Conservation (phyloP, 1,140 invertebrate genomes). For the Drosophila burlai region DNA sequence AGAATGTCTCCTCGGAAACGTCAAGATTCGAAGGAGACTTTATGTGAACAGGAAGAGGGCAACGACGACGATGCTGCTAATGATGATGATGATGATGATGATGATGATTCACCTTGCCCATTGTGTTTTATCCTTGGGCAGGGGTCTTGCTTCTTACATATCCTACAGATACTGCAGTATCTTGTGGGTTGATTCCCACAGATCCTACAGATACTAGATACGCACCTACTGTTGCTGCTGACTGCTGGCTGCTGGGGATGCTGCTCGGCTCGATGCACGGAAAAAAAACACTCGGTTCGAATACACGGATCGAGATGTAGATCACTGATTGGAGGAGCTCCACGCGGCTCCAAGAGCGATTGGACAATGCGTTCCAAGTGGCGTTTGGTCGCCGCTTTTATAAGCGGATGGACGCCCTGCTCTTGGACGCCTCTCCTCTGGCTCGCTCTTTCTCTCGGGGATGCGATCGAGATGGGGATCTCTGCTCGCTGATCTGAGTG, state of each 20-base stretch:
- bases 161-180: background rate
- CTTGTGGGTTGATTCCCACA: background rate
- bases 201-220: slow-evolving; percentile 11
- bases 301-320: slow-evolving; percentile 26
- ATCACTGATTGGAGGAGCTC: slow-evolving; percentile 80
- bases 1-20: slow-evolving; percentile 17
- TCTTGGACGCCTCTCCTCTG: background rate
- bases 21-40: background rate
- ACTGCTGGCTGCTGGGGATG: slow-evolving; percentile 11
- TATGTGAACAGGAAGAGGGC: slow-evolving; percentile 38
- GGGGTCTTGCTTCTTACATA: background rate
- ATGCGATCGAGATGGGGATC: background rate
- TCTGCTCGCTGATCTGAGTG: background rate
- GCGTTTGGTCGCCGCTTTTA: slow-evolving; percentile 63
- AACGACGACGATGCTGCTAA: background rate
- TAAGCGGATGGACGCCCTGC: slow-evolving; percentile 41
- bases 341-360: slow-evolving; percentile 81
- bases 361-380: slow-evolving; percentile 79
- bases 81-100: background rate
- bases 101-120: slow-evolving; percentile 39
- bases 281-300: slow-evolving; percentile 11
- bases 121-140: slow-evolving; percentile 42
- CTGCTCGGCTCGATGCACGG: slow-evolving; percentile 18
- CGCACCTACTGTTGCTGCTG: slow-evolving; percentile 53
- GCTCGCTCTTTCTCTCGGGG: background rate